Conservation (phyloP, 2,888 invertebrate species). For the Danaus chrysippus region DNA sequence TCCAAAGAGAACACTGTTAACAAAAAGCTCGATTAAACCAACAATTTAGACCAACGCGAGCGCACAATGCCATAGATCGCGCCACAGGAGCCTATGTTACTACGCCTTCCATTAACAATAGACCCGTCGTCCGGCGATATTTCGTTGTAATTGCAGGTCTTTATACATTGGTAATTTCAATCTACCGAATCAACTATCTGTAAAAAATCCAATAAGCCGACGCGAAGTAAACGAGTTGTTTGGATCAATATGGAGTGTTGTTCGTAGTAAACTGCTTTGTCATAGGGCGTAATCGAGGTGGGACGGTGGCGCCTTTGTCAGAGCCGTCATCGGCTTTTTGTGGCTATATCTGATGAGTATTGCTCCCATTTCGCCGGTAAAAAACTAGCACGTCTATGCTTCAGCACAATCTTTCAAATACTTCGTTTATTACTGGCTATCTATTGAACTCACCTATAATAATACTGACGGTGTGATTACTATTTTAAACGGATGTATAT, state of each 20-base stretch:
- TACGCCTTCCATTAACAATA: conserved; percentile 26
- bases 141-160: conserved; percentile 29
- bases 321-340: conserved; percentile 72
- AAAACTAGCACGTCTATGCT: conserved; percentile 52
- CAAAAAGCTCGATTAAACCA: conserved; percentile 74
- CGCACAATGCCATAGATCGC: conserved; percentile 71
- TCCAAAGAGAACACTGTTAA: conserved; percentile 56
- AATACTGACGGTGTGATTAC: conserved; percentile 16
- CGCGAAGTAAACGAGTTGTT: conserved; percentile 71
- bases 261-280: conserved; percentile 72
- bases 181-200: conserved; percentile 42
- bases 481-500: background rate
- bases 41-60: conserved; percentile 64
- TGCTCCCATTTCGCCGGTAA: conserved; percentile 74
- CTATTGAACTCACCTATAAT: conserved; percentile 14
- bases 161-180: conserved; percentile 41
- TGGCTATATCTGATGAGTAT: conserved; percentile 75
- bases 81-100: conserved; percentile 53
- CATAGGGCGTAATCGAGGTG: conserved; percentile 77
- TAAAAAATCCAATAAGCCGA: conserved; percentile 72
- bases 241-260: conserved; percentile 78
- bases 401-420: conserved; percentile 37
- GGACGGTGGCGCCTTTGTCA: conserved; percentile 75
- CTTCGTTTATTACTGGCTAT: conserved; percentile 34
- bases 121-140: conserved; percentile 13